Conservation (phyloP, 2,797 vertebrate genomes). For the Sebastes aleutianus region DNA sequence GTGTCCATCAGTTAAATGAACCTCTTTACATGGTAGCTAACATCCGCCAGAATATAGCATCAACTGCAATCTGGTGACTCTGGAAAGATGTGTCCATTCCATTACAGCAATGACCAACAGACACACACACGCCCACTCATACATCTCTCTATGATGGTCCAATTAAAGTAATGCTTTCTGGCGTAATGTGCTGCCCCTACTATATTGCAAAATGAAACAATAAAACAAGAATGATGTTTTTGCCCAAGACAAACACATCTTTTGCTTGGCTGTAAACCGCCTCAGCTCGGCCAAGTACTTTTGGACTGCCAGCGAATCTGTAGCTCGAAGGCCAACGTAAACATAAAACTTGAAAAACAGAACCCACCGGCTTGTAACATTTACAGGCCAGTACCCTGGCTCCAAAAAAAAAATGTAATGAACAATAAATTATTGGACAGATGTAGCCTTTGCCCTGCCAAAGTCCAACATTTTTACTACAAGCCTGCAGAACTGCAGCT, state of each 20-base stretch:
- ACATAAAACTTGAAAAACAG: conserved; percentile 19
- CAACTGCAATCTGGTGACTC: conserved; percentile 33
- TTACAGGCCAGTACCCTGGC: neutral
- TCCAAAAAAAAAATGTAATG: neutral
- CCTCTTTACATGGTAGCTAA: conserved; percentile 28
- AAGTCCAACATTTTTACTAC: neutral
- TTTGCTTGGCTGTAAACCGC: conserved; percentile 28
- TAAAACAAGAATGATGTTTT: conserved; percentile 53
- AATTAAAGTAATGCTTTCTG: conserved; percentile 63
- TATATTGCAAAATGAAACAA: conserved; percentile 50
- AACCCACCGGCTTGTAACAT: neutral
- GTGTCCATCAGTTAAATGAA: conserved; percentile 37
- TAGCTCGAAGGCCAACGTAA: conserved; percentile 13
- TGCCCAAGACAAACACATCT: conserved; percentile 50
- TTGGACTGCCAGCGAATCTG: conserved; percentile 28
- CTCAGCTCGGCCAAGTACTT: conserved; percentile 27
- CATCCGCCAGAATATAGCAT: conserved; percentile 29
- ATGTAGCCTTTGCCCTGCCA: neutral
- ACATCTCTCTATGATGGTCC: conserved; percentile 47
- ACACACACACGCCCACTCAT: conserved; percentile 39
- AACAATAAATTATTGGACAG: conserved; percentile 5
- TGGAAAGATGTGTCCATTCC: conserved; percentile 49
- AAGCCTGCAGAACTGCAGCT: neutral
- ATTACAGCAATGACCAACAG: conserved; percentile 37
- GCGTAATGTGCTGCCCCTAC: conserved; percentile 25